A percentile compares a stretch with the other conserved stretches of the same genome.
phyloP scores from a whole-genome alignment of 2,113 vertebrate species.

The Pomatostomus ruficeps region DNA sequence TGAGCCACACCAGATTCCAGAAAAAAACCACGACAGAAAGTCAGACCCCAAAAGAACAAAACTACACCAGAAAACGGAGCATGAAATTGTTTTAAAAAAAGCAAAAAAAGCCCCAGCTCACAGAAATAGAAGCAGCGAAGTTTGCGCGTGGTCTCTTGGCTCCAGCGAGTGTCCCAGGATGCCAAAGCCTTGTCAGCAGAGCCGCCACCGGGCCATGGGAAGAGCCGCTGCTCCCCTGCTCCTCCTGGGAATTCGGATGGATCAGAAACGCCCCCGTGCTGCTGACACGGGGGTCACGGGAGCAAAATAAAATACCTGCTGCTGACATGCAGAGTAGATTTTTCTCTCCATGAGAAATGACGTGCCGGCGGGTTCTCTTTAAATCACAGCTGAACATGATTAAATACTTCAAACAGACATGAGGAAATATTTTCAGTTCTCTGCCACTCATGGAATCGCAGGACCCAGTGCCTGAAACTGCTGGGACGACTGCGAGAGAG shows the following conservation, averaged over 20 bases:
- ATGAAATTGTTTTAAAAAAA: not conserved
- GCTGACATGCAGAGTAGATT: not conserved
- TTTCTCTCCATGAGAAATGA: not conserved
- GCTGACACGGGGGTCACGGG: not conserved
- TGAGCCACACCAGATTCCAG: not conserved
- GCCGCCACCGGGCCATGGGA: not conserved
- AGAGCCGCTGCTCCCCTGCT: no score
- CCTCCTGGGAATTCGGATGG: not conserved
- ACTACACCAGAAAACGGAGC: not conserved
- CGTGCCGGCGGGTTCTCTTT: not conserved
- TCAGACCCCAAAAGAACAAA: not conserved
- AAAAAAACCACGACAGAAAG: not conserved
- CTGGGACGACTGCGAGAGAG: not conserved
- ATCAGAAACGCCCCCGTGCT: not conserved
- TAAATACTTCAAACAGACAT: not conserved
- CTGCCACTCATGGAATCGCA: not conserved
- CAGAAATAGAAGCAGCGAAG: not conserved
- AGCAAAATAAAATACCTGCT: not conserved
- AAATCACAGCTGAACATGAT: not conserved
- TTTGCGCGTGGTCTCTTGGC: constrained; percentile 20
- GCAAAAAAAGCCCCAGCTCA: not conserved
- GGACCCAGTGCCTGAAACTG: not conserved
- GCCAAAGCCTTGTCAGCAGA: constrained; percentile 49
- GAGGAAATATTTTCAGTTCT: not conserved
- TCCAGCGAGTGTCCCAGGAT: not conserved